Base-by-base conservation (phyloP, 2,888 invertebrate genomes). In the Himalopsyche kuldschensis region DNA sequence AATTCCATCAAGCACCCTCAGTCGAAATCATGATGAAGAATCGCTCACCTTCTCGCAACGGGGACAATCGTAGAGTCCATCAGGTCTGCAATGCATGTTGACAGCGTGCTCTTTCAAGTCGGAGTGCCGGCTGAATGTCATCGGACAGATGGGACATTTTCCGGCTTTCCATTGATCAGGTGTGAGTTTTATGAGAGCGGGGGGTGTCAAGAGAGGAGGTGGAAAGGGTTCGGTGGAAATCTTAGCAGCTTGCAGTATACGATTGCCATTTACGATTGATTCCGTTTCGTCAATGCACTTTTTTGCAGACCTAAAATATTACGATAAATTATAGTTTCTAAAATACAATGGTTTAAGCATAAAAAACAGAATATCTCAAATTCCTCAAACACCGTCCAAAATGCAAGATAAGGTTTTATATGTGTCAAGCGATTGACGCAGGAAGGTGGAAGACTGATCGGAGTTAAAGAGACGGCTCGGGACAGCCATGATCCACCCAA, bases 21-120 rank as follows among this genome's bases (percentile, higher is more conserved):
- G n/a, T n/a, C n/a, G n/a, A n/a, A 15, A 15, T 15, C 15, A 15
- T 15, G 15, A 41, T 48, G 30, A 78, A 86, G 87, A 6, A 78
- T 35, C n/a, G 79, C 32, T 86, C 88, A 92, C 91, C 89, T 94
- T 94, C 80, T 91, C 90, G 90, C 96, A 96, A 88, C 94, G 92
- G 1, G 95, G 94, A 89, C 96, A 96, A 11, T 92, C 92, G 88
- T 93, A 96, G 27, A 92, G 89, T 31, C 95, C 95, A 88, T 94
- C 92, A 69, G 92, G 90, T 83, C 92, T 75, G 17, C 81, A 63
- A 75, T 85, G 92, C 88, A 96, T 95, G 24, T 91, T 91, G 82
- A 92, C 91, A 35, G 95, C 94, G 88, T 96, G 96, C 80, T 93
- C 91, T 88, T 94, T 94, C 86, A 95, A 89, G 82, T 92, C 90